Evolutionary conservation across 2,113 vertebrate species (phyloP).

Genomic region (Genyomyrus donnyi): DNA sequence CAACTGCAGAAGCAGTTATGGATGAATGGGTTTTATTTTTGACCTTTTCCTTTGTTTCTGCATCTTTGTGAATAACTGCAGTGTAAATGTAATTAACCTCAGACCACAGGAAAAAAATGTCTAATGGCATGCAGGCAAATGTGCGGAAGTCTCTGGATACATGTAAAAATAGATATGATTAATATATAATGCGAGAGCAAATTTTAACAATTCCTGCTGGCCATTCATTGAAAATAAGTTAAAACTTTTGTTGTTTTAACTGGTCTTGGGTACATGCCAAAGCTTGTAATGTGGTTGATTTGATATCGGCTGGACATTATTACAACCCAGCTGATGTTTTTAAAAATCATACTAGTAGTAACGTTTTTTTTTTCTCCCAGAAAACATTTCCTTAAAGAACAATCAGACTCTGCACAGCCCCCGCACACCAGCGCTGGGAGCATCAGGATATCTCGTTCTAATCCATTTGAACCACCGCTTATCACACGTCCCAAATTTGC

Average conservation of each 20-base stretch:
- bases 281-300: neutral
- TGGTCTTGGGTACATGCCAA: neutral
- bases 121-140: neutral
- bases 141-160: neutral
- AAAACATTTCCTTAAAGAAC: neutral
- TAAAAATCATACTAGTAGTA: neutral
- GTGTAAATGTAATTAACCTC: constrained; percentile 3
- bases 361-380: neutral
- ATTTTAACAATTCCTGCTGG: neutral
- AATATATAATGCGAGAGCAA: neutral
- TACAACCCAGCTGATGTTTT: neutral
- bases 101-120: neutral
- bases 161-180: neutral
- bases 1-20: neutral
- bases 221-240: neutral
- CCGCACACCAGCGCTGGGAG: neutral
- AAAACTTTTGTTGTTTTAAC: neutral
- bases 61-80: neutral
- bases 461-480: neutral
- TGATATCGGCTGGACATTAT: neutral
- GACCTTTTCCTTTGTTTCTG: neutral
- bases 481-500: neutral
- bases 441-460: neutral
- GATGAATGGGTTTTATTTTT: neutral
- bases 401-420: neutral